A percentile compares a stretch with the other conserved stretches of the same genome.
These are phyloP conservation scores for Melieria picta DNA, from an alignment of 2,888 invertebrate genomes.

Conservation along the genomic window DNA sequence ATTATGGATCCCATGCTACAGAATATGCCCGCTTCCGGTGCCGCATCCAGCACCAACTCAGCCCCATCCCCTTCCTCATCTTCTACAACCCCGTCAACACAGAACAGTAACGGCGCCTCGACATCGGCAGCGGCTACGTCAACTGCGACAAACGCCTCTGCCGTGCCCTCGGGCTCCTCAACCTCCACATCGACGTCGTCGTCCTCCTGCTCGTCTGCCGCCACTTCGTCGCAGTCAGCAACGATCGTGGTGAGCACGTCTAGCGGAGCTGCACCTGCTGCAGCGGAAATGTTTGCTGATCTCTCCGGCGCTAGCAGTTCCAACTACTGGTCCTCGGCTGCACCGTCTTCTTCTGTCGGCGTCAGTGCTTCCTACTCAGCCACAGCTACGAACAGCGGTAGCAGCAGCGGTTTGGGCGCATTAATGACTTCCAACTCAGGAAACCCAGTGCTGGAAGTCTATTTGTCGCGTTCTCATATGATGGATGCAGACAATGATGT, in stretches of 20 bases:
- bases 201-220: slow-evolving; percentile 42
- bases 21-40: slow-evolving; percentile 68
- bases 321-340: slow-evolving; percentile 19
- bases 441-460: no score
- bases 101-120: slow-evolving; percentile 32
- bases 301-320: slow-evolving; percentile 30
- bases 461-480: not conserved
- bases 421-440: slow-evolving; percentile 18
- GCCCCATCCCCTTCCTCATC: slow-evolving; percentile 65
- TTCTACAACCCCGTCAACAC: slow-evolving; percentile 48
- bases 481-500: slow-evolving; percentile 12
- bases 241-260: slow-evolving; percentile 28
- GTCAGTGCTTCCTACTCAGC: not conserved
- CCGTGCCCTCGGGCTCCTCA: slow-evolving; percentile 44
- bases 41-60: slow-evolving; percentile 52
- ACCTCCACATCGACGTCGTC: slow-evolving; percentile 43
- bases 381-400: not conserved
- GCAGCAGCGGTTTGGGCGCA: slow-evolving; percentile 24
- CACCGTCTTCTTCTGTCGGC: slow-evolving; percentile 12
- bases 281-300: slow-evolving; percentile 27
- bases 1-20: slow-evolving; percentile 79
- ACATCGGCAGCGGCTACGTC: slow-evolving; percentile 36
- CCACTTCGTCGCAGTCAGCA: slow-evolving; percentile 28
- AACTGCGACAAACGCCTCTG: slow-evolving; percentile 33
- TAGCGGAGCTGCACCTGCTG: slow-evolving; percentile 43